phyloP scores from a whole-genome alignment of 2,888 invertebrate genomes.

The Drosophila picticornis region DNA sequence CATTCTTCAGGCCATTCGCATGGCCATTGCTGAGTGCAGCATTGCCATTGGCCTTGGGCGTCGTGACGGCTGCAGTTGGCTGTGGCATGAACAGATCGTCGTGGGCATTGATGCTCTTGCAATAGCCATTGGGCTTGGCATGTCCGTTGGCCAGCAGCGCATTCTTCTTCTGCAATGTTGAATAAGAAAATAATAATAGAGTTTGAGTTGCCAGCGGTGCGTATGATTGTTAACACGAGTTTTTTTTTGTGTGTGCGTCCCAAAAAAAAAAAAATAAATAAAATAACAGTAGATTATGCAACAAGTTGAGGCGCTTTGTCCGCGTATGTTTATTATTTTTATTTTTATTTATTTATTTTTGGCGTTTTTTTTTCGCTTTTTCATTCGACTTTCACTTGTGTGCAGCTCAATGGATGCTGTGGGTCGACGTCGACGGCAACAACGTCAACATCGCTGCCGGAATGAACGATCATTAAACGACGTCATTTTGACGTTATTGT shows the following conservation, averaged over 20 bases:
- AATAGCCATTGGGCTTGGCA: slow-evolving; percentile 71
- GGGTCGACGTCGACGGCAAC: slow-evolving; percentile 31
- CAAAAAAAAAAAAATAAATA: slow-evolving; percentile 39
- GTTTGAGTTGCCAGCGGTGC: slow-evolving; percentile 5
- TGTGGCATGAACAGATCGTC: slow-evolving; percentile 71
- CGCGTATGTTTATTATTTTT: slow-evolving; percentile 61
- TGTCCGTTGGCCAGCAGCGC: slow-evolving; percentile 64
- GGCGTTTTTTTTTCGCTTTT: slow-evolving; percentile 29
- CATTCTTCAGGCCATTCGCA: slow-evolving; percentile 77
- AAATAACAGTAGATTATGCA: slow-evolving; percentile 53
- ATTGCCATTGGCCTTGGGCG: slow-evolving; percentile 55
- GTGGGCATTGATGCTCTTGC: slow-evolving; percentile 76
- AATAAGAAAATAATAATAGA: not conserved
- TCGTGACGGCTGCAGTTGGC: slow-evolving; percentile 41
- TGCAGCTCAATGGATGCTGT: slow-evolving; percentile 66
- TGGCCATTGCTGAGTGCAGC: slow-evolving; percentile 68
- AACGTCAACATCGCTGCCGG: slow-evolving; percentile 1
- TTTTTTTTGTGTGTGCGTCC: slow-evolving; percentile 21
- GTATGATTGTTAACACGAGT: slow-evolving; percentile 28
- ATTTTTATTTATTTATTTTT: slow-evolving; percentile 41
- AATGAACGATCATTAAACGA: slow-evolving; percentile 70
- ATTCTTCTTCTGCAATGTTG: slow-evolving; percentile 61
- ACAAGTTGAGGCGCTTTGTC: slow-evolving; percentile 51
- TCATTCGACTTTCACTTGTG: slow-evolving; percentile 74
- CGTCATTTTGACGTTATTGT: slow-evolving; percentile 61